A percentile compares a stretch with the other conserved stretches of the same genome.
Conservation (phyloP, 2,797 vertebrate genomes). For the Agapornis canus region DNA sequence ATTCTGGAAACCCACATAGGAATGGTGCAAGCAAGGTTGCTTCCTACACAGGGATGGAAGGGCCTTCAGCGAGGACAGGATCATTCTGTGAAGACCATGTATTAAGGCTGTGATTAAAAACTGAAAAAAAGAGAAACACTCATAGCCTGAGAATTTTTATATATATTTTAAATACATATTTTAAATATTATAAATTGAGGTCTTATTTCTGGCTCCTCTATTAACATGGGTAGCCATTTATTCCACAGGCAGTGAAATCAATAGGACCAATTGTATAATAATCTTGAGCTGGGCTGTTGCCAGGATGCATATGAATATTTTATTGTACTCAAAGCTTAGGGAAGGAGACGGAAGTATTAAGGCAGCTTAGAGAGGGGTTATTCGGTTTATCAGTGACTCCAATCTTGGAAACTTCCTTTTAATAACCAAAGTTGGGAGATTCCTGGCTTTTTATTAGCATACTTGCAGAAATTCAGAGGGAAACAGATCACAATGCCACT, state of each 20-base stretch:
- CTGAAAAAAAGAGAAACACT: neutral
- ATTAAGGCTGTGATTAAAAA: neutral
- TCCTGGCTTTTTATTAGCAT: neutral
- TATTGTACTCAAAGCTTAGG: constrained; percentile 29
- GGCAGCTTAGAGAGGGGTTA: neutral
- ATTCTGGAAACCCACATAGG: neutral
- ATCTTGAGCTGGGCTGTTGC: constrained; percentile 34
- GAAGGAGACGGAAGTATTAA: constrained; percentile 50
- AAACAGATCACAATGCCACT: neutral
- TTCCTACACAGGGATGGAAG: neutral
- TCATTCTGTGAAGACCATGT: neutral
- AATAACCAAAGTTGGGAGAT: constrained; percentile 15
- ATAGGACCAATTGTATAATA: constrained; percentile 10
- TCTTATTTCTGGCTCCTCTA: neutral
- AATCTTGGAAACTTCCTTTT: constrained; percentile 50
- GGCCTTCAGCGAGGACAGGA: neutral
- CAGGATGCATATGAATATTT: constrained; percentile 47
- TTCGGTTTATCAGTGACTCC: constrained; percentile 37
- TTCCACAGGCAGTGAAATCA: constrained; percentile 14
- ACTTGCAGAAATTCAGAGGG: neutral
- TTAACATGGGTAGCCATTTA: neutral
- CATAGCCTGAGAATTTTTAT: neutral
- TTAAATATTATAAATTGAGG: neutral
- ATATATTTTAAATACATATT: neutral
- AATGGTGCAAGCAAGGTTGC: neutral